phyloP scores from a whole-genome alignment of 2,113 vertebrate species.

The Mirounga angustirostris region DNA sequence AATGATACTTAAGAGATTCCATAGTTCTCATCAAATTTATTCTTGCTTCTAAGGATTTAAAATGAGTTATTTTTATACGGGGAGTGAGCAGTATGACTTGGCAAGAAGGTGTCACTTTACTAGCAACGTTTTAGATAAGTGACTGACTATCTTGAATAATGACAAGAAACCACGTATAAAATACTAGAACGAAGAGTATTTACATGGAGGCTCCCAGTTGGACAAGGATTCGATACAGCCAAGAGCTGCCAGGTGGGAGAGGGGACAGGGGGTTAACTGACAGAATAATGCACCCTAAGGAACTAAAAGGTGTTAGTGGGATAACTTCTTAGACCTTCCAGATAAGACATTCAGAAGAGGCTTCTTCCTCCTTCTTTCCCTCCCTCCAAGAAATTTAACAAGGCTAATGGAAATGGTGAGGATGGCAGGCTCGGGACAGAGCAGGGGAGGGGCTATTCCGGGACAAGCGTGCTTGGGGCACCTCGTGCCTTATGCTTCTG shows the following conservation, averaged over 20 bases:
- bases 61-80: not conserved
- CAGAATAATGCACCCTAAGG: not conserved
- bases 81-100: not conserved
- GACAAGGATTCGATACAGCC: not conserved
- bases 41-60: not conserved
- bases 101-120: conserved; percentile 29
- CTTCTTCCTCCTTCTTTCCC: not conserved
- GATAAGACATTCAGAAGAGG: not conserved
- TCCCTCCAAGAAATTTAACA: not conserved
- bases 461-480: not conserved
- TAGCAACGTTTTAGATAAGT: not conserved
- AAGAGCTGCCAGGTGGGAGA: not conserved
- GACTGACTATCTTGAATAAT: conserved; percentile 32
- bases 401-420: not conserved
- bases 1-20: not conserved
- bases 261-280: not conserved
- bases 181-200: not conserved
- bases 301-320: not conserved
- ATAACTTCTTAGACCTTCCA: not conserved
- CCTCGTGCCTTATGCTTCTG: fast-evolving
- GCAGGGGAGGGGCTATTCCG: not conserved
- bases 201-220: not conserved
- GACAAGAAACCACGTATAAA: not conserved
- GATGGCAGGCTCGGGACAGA: not conserved
- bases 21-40: not conserved